Base-by-base conservation (phyloP, 2,888 invertebrate genomes). In the Melipona beecheii region DNA sequence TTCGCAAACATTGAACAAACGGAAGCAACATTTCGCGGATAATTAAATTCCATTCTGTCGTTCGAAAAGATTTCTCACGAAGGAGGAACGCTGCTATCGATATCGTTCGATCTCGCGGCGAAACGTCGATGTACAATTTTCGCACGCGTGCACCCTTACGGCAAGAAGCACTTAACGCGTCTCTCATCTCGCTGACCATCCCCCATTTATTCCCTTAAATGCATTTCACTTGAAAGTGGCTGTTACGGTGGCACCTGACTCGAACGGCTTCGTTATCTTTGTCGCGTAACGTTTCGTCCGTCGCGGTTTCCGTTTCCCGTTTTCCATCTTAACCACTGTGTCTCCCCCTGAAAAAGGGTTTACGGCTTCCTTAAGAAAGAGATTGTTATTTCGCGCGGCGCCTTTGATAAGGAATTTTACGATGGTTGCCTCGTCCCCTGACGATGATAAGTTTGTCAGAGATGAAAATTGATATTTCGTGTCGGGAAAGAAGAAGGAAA, bases 171-270 rank as follows among this genome's bases (percentile, higher is more conserved):
- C 75, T 80, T 78, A 73, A 79, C 77, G 56, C 76, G 69, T 64
- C 49, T 73, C 81, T 31, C 31, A 75, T 83, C 80, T 73, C 77
- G 49, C 75, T 75, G 78, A 62, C 78, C 81, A n/a, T 58, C 81
- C 86, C 31, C 31, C 31, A 81, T 84, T 86, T 86, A 81, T 73
- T 74, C 72, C 75, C 76, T 78, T 68, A 84, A 84, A 86, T 74
- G 76, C 81, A 84, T 76, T 78, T 78, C 31, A 84, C 78, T 85
- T 81, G 65, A 60, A 75, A 24, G 64, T 62, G 69, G 72, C 64
- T 52, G 66, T 70, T 75, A 70, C 78, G 66, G 4, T 49, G 66
- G 62, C 84, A 86, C 86, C 86, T 86, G 77, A n/a, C 80, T 56
- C 69, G 56, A 56, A 52, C 64, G 60, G 64, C 70, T 54, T 75